A percentile compares a stretch with the other conserved stretches of the same genome.
Evolutionary conservation across 2,797 vertebrate genomes (phyloP).

Genomic region (Pangasius krempfi): DNA sequence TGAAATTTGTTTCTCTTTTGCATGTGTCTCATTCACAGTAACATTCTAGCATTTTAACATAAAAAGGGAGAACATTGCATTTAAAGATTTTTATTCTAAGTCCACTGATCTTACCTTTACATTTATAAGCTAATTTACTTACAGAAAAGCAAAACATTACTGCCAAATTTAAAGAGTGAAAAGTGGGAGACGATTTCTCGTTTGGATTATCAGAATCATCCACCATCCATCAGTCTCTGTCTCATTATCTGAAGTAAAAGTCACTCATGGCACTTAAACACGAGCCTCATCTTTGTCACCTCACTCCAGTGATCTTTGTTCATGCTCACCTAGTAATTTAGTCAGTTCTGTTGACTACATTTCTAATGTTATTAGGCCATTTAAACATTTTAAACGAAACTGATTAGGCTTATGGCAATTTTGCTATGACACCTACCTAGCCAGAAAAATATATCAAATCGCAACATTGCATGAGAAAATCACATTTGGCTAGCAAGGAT

Average conservation of each 20-base stretch:
- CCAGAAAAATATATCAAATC: not conserved
- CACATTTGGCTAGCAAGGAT: not conserved
- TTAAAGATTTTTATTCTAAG: not conserved
- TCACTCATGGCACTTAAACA: not conserved
- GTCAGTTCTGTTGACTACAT: not conserved
- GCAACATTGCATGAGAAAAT: not conserved
- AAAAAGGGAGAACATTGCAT: not conserved
- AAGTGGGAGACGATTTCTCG: not conserved
- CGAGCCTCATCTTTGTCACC: not conserved
- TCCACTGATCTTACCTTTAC: not conserved
- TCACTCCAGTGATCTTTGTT: not conserved
- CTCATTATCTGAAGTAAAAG: not conserved
- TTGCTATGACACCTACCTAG: not conserved
- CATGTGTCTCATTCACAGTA: not conserved
- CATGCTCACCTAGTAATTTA: not conserved
- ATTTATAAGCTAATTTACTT: not conserved
- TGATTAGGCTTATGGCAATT: not conserved
- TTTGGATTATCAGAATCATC: not conserved
- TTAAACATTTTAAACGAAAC: not conserved
- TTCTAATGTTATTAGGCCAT: not conserved
- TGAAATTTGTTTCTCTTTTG: not conserved
- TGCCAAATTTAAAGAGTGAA: not conserved
- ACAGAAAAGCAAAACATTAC: not conserved
- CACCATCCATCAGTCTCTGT: not conserved
- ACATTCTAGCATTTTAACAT: not conserved